These are phyloP conservation scores for Peromyscus polionotus DNA, from an alignment of 2,113 vertebrate genomes.

Conservation along the genomic window DNA sequence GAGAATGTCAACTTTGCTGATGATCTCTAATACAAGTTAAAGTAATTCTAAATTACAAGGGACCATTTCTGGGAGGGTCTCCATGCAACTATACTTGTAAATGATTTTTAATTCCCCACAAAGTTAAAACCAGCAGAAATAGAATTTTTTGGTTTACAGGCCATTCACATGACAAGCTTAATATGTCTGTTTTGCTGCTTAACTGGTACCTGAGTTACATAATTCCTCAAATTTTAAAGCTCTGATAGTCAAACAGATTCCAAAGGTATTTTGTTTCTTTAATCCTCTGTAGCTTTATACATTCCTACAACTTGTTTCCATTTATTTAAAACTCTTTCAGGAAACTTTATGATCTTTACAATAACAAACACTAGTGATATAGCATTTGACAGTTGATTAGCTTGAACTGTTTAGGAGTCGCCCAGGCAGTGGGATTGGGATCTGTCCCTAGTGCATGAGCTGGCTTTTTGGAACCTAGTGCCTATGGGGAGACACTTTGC, in stretches of 20 bases:
- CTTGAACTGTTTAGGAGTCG: too few species aligned
- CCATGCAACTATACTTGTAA: neutral
- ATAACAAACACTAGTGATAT: conserved; percentile 23
- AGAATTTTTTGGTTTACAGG: conserved; percentile 54
- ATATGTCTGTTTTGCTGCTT: conserved; percentile 43
- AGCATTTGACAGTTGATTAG: neutral
- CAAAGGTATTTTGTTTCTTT: conserved; percentile 35
- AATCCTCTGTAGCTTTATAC: neutral
- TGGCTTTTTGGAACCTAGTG: too few species aligned
- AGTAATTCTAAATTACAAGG: conserved; percentile 55
- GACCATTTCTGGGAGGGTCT: neutral
- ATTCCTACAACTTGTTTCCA: conserved; percentile 32
- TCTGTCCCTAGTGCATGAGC: too few species aligned
- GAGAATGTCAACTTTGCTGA: conserved; percentile 31
- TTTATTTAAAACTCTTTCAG: conserved; percentile 57
- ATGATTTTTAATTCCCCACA: conserved; percentile 8
- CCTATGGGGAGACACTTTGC: too few species aligned
- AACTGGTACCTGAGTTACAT: neutral
- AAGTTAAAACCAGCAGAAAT: conserved; percentile 39
- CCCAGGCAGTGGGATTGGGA: too few species aligned
- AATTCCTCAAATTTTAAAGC: conserved; percentile 67
- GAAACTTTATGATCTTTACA: conserved; percentile 48
- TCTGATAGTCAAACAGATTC: conserved; percentile 58
- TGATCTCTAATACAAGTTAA: conserved; percentile 46
- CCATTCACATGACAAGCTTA: conserved; percentile 29